A percentile compares a stretch with the other conserved stretches of the same genome.
Conservation (phyloP, 2,797 vertebrate genomes). For the Myioborus melanocephalus region DNA sequence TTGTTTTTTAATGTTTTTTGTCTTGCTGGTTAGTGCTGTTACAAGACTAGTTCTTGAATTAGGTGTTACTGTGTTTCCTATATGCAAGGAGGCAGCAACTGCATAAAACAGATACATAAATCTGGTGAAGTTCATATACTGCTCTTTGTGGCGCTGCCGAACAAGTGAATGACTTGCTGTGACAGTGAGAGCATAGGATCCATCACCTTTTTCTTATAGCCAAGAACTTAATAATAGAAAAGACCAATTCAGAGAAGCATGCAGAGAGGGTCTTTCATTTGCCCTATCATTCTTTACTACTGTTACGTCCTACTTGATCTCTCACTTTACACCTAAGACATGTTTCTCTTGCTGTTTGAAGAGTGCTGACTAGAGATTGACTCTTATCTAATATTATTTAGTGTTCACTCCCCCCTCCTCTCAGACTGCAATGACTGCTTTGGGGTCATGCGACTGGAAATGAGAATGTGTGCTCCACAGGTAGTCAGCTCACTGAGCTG, state of each 20-base stretch:
- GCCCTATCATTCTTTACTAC: background rate
- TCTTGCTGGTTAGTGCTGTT: background rate
- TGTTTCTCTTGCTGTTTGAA: slow-evolving; percentile 38
- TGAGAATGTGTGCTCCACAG: background rate
- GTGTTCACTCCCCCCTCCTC: slow-evolving; percentile 10
- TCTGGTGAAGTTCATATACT: background rate
- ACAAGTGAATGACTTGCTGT: background rate
- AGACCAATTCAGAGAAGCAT: background rate
- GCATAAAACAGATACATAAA: background rate
- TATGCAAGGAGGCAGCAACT: background rate
- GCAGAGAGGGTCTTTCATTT: slow-evolving; percentile 8
- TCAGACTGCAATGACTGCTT: background rate
- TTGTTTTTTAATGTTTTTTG: background rate
- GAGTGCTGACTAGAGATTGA: slow-evolving; percentile 7
- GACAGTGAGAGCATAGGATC: background rate
- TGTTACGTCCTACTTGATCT: slow-evolving; percentile 22
- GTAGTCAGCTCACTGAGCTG: background rate
- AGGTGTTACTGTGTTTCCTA: background rate
- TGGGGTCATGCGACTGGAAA: background rate
- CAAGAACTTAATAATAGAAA: background rate
- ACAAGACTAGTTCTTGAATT: background rate
- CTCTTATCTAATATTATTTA: slow-evolving; percentile 37
- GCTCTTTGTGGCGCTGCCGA: background rate
- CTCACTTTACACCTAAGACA: slow-evolving; percentile 3
- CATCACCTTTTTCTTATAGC: background rate